phyloP scores from a whole-genome alignment of 1,140 invertebrate species.

The Ostrea edulis region DNA sequence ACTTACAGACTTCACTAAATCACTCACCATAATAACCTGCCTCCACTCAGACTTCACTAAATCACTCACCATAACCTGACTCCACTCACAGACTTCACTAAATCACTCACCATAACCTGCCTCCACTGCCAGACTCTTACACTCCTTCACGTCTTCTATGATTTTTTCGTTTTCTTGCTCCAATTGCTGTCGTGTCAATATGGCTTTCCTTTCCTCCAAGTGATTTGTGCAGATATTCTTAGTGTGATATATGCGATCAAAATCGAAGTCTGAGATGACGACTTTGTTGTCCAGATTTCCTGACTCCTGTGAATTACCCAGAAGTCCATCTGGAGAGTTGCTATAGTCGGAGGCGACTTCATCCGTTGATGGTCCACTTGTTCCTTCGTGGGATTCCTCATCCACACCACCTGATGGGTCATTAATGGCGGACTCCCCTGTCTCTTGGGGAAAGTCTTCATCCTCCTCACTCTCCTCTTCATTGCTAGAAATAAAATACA shows the following conservation, averaged over 20 bases:
- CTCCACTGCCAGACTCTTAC: conserved; percentile 12
- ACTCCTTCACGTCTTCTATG: conserved; percentile 43
- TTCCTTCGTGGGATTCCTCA: neutral
- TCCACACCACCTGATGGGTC: neutral
- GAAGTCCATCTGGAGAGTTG: neutral
- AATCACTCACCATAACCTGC: conserved; percentile 48
- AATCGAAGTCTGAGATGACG: conserved; percentile 49
- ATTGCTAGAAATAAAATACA: neutral
- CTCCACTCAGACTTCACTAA: neutral
- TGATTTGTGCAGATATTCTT: conserved; percentile 41
- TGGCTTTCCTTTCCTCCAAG: conserved; percentile 39
- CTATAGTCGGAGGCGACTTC: neutral
- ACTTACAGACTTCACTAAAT: too few species aligned
- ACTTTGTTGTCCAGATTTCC: neutral
- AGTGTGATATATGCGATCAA: conserved; percentile 42
- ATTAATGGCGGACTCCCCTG: neutral
- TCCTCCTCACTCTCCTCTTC: neutral
- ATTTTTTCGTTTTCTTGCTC: conserved; percentile 45
- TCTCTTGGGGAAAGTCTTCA: neutral
- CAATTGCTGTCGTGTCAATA: conserved; percentile 22
- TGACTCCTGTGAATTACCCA: neutral
- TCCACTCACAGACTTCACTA: neutral
- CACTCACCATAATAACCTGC: conserved; percentile 11
- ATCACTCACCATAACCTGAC: conserved; percentile 12
- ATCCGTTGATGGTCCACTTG: conserved; percentile 15